These are phyloP conservation scores for Atta colombica DNA, from an alignment of 1,140 invertebrate species.

Conservation along the genomic window DNA sequence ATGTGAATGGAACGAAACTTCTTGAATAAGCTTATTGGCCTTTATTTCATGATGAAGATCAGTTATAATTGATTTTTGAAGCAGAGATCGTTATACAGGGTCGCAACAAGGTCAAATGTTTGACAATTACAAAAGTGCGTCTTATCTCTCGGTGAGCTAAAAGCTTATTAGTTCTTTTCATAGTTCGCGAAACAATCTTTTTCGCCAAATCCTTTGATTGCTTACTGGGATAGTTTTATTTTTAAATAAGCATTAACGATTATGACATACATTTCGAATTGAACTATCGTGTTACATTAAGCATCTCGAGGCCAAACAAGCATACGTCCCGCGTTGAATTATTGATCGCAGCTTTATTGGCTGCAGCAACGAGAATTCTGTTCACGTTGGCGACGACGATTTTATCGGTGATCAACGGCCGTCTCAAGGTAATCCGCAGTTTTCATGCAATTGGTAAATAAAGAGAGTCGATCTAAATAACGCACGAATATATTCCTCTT, in stretches of 20 bases:
- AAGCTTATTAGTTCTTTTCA: not conserved
- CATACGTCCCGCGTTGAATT: slow-evolving; percentile 69
- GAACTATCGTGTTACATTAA: slow-evolving; percentile 57
- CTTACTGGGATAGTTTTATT: not conserved
- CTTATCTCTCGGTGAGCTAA: too few species aligned
- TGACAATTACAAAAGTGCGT: too few species aligned
- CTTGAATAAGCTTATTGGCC: not conserved
- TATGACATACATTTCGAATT: slow-evolving; percentile 48
- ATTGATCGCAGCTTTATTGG: slow-evolving; percentile 72
- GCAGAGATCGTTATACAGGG: slow-evolving; percentile 21
- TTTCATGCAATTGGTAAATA: slow-evolving; percentile 21
- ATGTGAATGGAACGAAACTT: not conserved
- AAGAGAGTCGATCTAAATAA: slow-evolving; percentile 14
- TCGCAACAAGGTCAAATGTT: not conserved
- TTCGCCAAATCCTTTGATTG: not conserved
- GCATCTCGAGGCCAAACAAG: slow-evolving; percentile 35
- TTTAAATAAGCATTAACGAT: slow-evolving; percentile 32
- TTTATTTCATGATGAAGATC: slow-evolving; percentile 6
- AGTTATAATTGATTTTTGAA: slow-evolving; percentile 45
- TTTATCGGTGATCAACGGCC: slow-evolving; percentile 56
- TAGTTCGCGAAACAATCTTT: not conserved
- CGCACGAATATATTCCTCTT: not conserved
- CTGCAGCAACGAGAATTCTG: slow-evolving; percentile 27
- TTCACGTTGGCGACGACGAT: slow-evolving; percentile 38
- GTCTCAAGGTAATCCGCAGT: slow-evolving; percentile 7